These are phyloP conservation scores for Menidia menidia DNA, from an alignment of 2,797 vertebrate genomes.

Conservation along the genomic window DNA sequence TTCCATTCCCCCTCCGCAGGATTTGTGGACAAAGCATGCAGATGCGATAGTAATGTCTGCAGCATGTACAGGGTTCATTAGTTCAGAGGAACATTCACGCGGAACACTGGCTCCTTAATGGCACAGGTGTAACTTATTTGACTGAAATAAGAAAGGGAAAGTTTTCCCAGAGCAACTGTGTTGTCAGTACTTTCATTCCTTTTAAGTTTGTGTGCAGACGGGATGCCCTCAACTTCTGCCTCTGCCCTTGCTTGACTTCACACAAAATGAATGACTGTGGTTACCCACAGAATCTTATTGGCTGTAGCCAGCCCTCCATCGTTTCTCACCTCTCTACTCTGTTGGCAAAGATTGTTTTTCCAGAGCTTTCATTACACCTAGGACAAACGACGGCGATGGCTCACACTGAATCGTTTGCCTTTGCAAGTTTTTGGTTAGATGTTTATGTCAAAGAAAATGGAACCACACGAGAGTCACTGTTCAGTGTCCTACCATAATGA, in stretches of 20 bases:
- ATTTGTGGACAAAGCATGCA: constrained; percentile 7
- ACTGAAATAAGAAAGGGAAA: neutral
- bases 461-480: neutral
- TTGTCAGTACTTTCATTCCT: neutral
- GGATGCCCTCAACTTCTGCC: constrained; percentile 20
- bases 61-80: neutral
- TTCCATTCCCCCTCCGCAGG: neutral
- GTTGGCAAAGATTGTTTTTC: constrained; percentile 52
- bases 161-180: constrained; percentile 17
- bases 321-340: constrained; percentile 12
- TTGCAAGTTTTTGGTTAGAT: constrained; percentile 19
- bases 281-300: constrained; percentile 23
- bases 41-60: too few relatives aligned
- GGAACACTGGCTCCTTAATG: neutral
- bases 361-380: neutral
- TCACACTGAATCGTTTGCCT: constrained; percentile 24
- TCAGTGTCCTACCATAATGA: neutral
- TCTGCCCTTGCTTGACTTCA: constrained; percentile 20
- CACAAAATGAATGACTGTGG: constrained; percentile 45
- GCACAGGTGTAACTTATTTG: too few relatives aligned
- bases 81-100: neutral
- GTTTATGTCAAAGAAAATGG: constrained; percentile 15
- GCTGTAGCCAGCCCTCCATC: constrained; percentile 29
- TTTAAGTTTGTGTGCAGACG: constrained; percentile 10
- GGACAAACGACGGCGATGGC: constrained; percentile 45